Base-by-base conservation (phyloP, 2,888 invertebrate species). In the Punctoribates punctum region DNA sequence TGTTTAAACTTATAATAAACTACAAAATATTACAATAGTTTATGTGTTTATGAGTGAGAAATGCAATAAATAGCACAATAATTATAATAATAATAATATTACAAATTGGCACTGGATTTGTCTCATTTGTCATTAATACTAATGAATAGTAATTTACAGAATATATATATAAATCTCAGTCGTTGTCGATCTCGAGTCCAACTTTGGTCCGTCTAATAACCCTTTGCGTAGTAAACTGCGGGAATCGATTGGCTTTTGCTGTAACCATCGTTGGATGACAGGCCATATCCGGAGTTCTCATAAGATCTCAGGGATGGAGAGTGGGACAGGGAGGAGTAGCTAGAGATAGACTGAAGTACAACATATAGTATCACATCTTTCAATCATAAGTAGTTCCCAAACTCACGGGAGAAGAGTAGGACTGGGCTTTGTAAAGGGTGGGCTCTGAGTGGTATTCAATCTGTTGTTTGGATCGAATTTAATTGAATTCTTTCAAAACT, bases 361-460 rank as follows among this genome's bases (percentile, higher is more conserved):
- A n/a, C n/a, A n/a, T n/a, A n/a, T n/a, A n/a, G n/a, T n/a, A n/a
- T n/a, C n/a, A n/a, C n/a, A n/a, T n/a, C n/a, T n/a, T n/a, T n/a
- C 20, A 20, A 23, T 54, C 11, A 54, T 20, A 4, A 20, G 6
- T 65, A 34, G 0, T 2, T 34, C 8, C 6, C 34, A n/a, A 73
- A 73, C 73, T 29, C 57, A 76, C 76, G 15, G 76, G 76, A 0
- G 38, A 34, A 25, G 72, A 25, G 17, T 76, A 73, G 1, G 76
- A 57, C 42, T 72, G 73, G 5, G 57, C 54, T 27, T 76, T 76
- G 20, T 76, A 73, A 57, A 27, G 29, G n/a, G 73, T n/a, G n/a
- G n/a, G n/a, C n/a, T n/a, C 73, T 9, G 73, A 51, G 9, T 46
- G 17, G 29, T 73, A 54, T 15, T 73, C 48, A 54, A 27, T 29